Evolutionary conservation across 2,113 vertebrate species (phyloP), one percentile per base, ranked within the genome.

Genomic region (Sphyrna mokarran): DNA sequence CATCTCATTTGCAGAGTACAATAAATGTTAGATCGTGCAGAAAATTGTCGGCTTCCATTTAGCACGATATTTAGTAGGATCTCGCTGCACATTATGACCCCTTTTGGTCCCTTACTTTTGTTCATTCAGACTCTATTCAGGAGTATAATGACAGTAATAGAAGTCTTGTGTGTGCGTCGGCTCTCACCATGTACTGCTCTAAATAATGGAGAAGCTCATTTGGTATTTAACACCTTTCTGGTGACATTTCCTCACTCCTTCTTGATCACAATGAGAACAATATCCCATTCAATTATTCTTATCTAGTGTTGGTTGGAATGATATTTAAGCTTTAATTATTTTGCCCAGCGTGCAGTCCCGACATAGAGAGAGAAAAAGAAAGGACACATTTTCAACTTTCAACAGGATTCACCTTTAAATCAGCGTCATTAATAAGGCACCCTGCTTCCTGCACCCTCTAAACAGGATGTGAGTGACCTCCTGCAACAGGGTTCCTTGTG

Each of bases 191-290:
- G 89, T 18, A 14, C 33, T 66, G 61, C 1, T 58, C 87, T 61
- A 91, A 66, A 91, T 66, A 91, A 91, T 33, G 18, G 89, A 66
- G 89, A 37, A 66, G 37, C 89, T 91, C 89, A 91, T 61, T n/a
- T 95, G 93, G 11, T 48, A 48, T 29, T 70, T 43, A 95, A 72
- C 40, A 95, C 10, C n/a, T 48, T 72, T 48, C 37, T 95, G 68
- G 23, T 72, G 68, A 72, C 93, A 95, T 70, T 72, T 95, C 13
- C 26, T 11, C 54, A 3, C 43, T 40, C 10, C 66, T 43, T 20
- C 37, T 48, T n/a, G 37, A 29, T 43, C 93, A 95, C 68, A 70
- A 95, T 95, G 68, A 43, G 93, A 48, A 72, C 93, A 95, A 94
- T 69, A 43, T 94, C n/a, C 91, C 63, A 69, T 43, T 69, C 37